phyloP scores from a whole-genome alignment of 2,113 vertebrate species.

The Elaphurus davidianus region DNA sequence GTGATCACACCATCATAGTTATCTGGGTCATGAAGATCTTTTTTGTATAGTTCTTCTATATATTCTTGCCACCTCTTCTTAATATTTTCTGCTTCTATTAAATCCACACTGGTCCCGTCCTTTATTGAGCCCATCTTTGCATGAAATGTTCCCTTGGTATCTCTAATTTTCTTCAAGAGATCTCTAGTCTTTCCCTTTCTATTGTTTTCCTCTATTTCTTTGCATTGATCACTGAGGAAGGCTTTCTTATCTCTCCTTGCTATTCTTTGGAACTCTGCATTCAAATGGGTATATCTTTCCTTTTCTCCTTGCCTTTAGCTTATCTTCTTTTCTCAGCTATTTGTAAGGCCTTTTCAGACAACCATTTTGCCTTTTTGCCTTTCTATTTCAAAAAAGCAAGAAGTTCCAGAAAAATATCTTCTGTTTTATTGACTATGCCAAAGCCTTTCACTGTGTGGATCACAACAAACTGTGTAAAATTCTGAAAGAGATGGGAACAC shows the following conservation, averaged over 20 bases:
- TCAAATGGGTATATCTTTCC: not conserved
- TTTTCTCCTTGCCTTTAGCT: not conserved
- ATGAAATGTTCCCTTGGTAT: not conserved
- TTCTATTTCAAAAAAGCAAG: not conserved
- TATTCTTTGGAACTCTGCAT: not conserved
- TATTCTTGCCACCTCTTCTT: not conserved
- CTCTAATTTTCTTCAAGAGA: not conserved
- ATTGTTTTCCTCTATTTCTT: not conserved
- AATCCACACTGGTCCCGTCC: fast-evolving
- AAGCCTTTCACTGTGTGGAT: not conserved
- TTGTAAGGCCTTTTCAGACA: not conserved
- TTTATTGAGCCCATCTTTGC: not conserved
- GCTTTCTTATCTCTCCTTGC: not conserved
- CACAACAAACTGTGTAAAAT: not conserved
- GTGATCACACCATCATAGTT: not conserved
- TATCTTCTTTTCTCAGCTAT: not conserved
- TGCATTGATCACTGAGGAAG: not conserved
- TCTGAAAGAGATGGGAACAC: not conserved
- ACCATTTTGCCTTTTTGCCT: not conserved
- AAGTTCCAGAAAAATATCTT: not conserved
- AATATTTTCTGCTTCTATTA: not conserved
- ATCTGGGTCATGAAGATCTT: not conserved
- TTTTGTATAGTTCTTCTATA: not conserved
- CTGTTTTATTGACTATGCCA: not conserved
- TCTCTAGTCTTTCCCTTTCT: not conserved